phyloP scores from a whole-genome alignment of 2,888 invertebrate genomes.

The Crematogaster levior region DNA sequence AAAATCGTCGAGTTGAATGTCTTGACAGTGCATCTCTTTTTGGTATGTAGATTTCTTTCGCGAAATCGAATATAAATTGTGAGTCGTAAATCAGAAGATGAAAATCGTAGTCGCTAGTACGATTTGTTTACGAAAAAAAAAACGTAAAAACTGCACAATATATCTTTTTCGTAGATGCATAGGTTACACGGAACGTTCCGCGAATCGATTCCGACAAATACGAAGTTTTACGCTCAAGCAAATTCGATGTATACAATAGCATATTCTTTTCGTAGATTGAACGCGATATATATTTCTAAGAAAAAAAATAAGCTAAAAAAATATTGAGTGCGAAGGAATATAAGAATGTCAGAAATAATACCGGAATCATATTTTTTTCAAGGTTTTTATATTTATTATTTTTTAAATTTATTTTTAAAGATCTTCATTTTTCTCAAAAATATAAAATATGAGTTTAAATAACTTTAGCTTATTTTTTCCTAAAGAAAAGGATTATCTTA shows the following conservation, averaged over 20 bases:
- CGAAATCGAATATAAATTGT: slow-evolving; percentile 14
- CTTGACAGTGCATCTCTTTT: slow-evolving; percentile 27
- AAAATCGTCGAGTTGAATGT: slow-evolving; percentile 12
- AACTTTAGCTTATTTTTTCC: not conserved
- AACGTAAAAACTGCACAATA: not conserved
- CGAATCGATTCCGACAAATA: slow-evolving; percentile 11
- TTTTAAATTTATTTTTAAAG: not conserved
- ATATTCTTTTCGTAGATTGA: not conserved
- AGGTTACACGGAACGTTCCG: not conserved
- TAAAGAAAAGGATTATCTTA: not conserved
- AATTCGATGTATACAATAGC: not conserved
- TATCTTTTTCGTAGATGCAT: not conserved
- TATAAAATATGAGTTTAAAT: not conserved
- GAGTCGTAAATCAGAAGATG: not conserved
- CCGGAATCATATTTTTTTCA: not conserved
- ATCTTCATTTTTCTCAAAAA: not conserved
- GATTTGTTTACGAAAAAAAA: slow-evolving; percentile 17
- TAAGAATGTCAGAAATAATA: not conserved
- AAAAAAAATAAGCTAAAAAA: slow-evolving; percentile 9
- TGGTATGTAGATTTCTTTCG: slow-evolving; percentile 8
- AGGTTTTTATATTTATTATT: not conserved
- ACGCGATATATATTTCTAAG: not conserved
- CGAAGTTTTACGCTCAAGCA: slow-evolving; percentile 1
- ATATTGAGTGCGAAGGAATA: not conserved
- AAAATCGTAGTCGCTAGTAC: not conserved